Evolutionary conservation across 1,140 invertebrate genomes (phyloP).

Genomic region (Drosophila simulans): DNA sequence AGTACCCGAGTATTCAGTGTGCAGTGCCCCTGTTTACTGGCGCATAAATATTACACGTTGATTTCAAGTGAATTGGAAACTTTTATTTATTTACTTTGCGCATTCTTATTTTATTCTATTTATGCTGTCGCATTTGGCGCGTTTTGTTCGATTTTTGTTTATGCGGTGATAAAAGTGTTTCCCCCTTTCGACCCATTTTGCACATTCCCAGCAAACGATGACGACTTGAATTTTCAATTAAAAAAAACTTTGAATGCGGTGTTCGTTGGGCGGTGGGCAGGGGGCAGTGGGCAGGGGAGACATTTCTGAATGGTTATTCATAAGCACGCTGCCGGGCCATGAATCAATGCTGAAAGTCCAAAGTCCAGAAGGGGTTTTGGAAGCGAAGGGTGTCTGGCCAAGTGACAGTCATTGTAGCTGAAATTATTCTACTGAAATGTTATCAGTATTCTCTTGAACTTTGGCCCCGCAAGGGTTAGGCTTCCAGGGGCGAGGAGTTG

Average conservation of each 20-base stretch:
- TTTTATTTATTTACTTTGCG: conserved; percentile 49
- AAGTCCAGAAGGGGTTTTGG: conserved; percentile 45
- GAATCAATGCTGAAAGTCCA: conserved; percentile 70
- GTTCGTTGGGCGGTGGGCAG: conserved; percentile 8
- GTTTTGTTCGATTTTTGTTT: conserved; percentile 46
- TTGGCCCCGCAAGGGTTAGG: conserved; percentile 24
- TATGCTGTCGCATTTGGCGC: conserved; percentile 1
- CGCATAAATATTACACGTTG: conserved; percentile 74
- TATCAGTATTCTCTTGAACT: conserved; percentile 46
- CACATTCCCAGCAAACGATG: conserved; percentile 8
- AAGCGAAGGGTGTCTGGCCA: conserved; percentile 17
- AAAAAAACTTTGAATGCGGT: conserved; percentile 49
- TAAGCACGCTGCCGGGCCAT: conserved; percentile 56
- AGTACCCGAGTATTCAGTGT: not conserved
- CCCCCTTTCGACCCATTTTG: not conserved
- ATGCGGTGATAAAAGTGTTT: conserved; percentile 52
- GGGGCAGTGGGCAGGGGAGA: conserved; percentile 18
- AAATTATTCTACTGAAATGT: conserved; percentile 59
- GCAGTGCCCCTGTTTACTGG: conserved; percentile 30
- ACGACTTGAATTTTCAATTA: conserved; percentile 75
- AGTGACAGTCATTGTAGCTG: conserved; percentile 57
- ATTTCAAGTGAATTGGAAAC: conserved; percentile 71
- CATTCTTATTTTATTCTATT: conserved; percentile 1
- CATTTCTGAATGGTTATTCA: conserved; percentile 75
- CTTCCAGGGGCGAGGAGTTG: not conserved